Base-by-base conservation (phyloP, 64 coral and sea anemone species). In the Actinia equina region DNA sequence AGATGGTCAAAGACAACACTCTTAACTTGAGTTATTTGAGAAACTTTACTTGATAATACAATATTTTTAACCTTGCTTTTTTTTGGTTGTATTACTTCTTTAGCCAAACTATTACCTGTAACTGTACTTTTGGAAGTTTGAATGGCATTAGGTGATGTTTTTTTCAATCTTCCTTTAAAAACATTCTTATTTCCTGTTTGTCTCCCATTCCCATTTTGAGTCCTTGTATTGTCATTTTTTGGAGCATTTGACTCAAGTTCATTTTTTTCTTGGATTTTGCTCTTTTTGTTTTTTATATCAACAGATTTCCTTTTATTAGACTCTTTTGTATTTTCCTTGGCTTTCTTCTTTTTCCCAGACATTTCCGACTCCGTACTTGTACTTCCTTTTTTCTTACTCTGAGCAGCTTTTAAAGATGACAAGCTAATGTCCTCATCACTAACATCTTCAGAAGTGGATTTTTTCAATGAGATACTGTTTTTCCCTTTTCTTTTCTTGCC, bases 1-100 rank as follows among this genome's bases (percentile, higher is more conserved):
- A 92, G 79, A 56, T 92, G 85, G 70, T 92, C 90, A 87, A 92
- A 92, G 26, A 87, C 90, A 22, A 52, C 51, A n/a, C 80, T 87
- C 41, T 92, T 92, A 49, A 74, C 69, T 41, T 74, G 69, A 74
- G 69, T 74, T 30, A 74, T 74, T 25, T 74, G 69, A 41, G 69
- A 74, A 10, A 74, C 69, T 41, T 74, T 74, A 74, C 69, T 74
- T 5, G 69, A 74, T 6, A 74, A 41, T 30, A 74, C 69, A 30
- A 74, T 74, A 26, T 74, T 74, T 9, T 74, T 74, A 41, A 74
- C 69, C 25, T 26, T 27, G 13, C 69, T 74, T 26, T 74, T 74
- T 41, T 16, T 27, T 30, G n/a, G 69, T 46, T 57, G 86, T 62
- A 52, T 77, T 6, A 57, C 44, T 6, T 16, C 17, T 79, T n/a